A percentile compares a stretch with the other conserved stretches of the same genome.
These are phyloP conservation scores for Chrysomallon squamiferum DNA, from an alignment of 1,140 invertebrate species.

Conservation along the genomic window DNA sequence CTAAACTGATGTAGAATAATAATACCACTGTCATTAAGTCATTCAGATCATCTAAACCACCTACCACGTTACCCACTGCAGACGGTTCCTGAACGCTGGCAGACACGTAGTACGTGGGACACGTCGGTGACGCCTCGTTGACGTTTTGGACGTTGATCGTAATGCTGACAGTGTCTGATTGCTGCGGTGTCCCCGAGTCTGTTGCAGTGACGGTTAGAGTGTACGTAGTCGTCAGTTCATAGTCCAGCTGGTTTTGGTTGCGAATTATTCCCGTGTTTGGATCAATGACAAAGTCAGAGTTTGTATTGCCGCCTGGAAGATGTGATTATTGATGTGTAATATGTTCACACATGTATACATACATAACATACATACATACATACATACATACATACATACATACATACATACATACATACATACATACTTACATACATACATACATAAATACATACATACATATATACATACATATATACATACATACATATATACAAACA, in stretches of 20 bases:
- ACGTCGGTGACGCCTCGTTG: conserved; percentile 60
- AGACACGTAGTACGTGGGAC: conserved; percentile 19
- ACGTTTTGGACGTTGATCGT: conserved; percentile 80
- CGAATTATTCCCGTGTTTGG: conserved; percentile 78
- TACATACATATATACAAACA: neutral
- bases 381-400: neutral
- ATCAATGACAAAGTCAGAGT: conserved; percentile 7
- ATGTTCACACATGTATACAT: neutral
- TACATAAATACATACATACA: no score
- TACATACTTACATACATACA: no score
- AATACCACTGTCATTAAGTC: no score
- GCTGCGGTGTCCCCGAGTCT: conserved; percentile 87
- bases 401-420: neutral
- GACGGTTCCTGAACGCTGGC: conserved; percentile 31
- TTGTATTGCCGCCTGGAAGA: neutral
- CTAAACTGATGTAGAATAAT: no score
- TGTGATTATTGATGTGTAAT: neutral
- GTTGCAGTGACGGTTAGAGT: conserved; percentile 83
- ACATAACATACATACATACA: no score
- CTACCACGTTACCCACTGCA: neutral
- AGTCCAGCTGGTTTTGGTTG: conserved; percentile 75
- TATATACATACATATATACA: neutral
- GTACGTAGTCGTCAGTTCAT: conserved; percentile 82
- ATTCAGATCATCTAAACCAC: no score
- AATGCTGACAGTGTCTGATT: conserved; percentile 85